phyloP scores from a whole-genome alignment of 2,888 invertebrate genomes.

The Euplagia quadripunctaria region DNA sequence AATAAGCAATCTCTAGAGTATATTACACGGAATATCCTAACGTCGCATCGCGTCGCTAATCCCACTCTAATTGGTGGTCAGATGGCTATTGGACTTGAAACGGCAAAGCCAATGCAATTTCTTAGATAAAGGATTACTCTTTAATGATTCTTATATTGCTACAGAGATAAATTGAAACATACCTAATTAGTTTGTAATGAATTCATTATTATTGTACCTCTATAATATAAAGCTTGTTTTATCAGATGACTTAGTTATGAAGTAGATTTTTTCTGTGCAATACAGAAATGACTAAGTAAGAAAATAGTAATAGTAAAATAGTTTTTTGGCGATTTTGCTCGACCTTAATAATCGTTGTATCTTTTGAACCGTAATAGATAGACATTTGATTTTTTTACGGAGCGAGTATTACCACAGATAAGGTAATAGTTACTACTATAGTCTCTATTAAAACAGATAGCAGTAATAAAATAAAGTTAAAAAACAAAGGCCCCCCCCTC shows the following conservation, averaged over 20 bases:
- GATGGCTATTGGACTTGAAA: constrained; percentile 85
- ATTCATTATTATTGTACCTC: neutral
- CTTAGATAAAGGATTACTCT: constrained; percentile 68
- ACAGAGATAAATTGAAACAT: constrained; percentile 15
- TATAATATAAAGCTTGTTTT: neutral
- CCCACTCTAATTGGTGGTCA: constrained; percentile 82
- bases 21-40: constrained; percentile 62
- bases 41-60: constrained; percentile 75
- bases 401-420: too few relatives aligned
- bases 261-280: neutral
- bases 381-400: too few relatives aligned
- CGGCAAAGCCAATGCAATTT: constrained; percentile 80
- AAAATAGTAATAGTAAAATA: too few relatives aligned
- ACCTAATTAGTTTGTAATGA: neutral
- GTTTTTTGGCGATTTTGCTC: too few relatives aligned
- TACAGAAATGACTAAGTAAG: too few relatives aligned
- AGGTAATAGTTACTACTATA: too few relatives aligned
- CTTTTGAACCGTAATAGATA: too few relatives aligned
- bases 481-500: too few relatives aligned
- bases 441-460: too few relatives aligned
- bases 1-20: constrained; percentile 74
- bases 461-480: too few relatives aligned
- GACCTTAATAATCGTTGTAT: too few relatives aligned
- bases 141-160: constrained; percentile 51
- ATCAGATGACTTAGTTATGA: neutral